Evolutionary conservation across 2,888 invertebrate species (phyloP).

Genomic region (Acanthosepion lycidas): DNA sequence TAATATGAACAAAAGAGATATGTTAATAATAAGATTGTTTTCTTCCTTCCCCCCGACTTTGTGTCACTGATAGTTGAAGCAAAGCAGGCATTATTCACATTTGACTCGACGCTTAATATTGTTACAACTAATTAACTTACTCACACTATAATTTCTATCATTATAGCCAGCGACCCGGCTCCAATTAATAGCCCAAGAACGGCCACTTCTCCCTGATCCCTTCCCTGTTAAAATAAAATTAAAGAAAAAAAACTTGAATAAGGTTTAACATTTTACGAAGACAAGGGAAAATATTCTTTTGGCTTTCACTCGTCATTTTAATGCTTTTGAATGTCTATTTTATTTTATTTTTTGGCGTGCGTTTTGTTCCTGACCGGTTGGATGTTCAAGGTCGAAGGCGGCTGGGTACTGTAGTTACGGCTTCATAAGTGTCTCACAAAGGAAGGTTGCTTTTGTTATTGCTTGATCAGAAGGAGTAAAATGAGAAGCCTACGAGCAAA

Average conservation of each 20-base stretch:
- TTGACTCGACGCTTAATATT: background rate
- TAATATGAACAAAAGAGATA: background rate
- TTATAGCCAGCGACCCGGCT: background rate
- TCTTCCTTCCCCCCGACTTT: background rate
- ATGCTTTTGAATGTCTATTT: background rate
- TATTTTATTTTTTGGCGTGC: background rate
- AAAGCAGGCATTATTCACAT: background rate
- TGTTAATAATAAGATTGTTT: background rate
- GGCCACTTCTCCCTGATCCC: too few species aligned
- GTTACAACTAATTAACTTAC: background rate
- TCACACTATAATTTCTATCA: background rate
- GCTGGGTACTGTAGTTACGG: background rate
- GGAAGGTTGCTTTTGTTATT: background rate
- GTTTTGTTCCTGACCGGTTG: background rate
- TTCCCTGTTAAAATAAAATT: too few species aligned
- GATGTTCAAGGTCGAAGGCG: background rate
- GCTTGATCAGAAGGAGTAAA: background rate
- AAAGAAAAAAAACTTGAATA: too few species aligned
- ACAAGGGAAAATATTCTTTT: background rate
- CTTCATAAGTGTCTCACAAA: background rate
- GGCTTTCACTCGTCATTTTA: background rate
- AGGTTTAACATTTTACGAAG: background rate
- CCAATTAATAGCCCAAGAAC: background rate
- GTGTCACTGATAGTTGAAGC: too few species aligned
- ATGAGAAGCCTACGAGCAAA: background rate